Conservation (phyloP, 2,888 invertebrate genomes). For the Myathropa florea region DNA sequence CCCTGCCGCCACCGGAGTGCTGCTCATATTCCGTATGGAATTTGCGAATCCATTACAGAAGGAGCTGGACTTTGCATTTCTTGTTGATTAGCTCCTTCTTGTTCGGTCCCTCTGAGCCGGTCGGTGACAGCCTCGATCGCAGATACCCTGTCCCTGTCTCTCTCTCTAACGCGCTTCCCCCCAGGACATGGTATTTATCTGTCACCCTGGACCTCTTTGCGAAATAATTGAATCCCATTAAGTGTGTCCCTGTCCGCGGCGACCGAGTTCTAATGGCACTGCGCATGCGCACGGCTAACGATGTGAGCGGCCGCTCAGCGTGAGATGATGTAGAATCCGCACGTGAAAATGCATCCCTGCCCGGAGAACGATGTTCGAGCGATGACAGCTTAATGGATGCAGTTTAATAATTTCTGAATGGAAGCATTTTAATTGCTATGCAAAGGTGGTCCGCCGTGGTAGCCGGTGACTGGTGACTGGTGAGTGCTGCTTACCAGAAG, state of each 20-base stretch:
- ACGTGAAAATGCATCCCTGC: conserved; percentile 32
- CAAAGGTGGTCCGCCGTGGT: conserved; percentile 19
- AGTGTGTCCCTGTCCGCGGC: conserved; percentile 37
- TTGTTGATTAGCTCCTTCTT: conserved; percentile 51
- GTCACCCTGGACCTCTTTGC: conserved; percentile 62
- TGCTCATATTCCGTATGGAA: conserved; percentile 47
- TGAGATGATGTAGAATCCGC: conserved; percentile 40
- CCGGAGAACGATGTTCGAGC: conserved; percentile 49
- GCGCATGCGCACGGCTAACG: conserved; percentile 15
- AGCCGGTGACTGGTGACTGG: not conserved
- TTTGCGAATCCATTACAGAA: conserved; percentile 34
- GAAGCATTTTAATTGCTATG: conserved; percentile 69
- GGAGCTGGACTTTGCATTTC: conserved; percentile 48
- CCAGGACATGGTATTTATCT: conserved; percentile 64
- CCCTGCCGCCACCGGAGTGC: not conserved
- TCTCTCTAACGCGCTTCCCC: not conserved
- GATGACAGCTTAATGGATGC: conserved; percentile 70
- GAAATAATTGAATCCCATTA: conserved; percentile 70
- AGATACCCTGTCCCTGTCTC: conserved; percentile 27
- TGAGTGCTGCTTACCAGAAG: not conserved
- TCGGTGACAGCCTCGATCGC: not conserved
- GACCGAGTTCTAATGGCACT: conserved; percentile 55
- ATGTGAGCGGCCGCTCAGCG: conserved; percentile 18
- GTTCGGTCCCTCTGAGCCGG: not conserved
- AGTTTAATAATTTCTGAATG: conserved; percentile 67